Conservation (phyloP, 1,140 invertebrate species). For the Hydropsyche tenuis region DNA sequence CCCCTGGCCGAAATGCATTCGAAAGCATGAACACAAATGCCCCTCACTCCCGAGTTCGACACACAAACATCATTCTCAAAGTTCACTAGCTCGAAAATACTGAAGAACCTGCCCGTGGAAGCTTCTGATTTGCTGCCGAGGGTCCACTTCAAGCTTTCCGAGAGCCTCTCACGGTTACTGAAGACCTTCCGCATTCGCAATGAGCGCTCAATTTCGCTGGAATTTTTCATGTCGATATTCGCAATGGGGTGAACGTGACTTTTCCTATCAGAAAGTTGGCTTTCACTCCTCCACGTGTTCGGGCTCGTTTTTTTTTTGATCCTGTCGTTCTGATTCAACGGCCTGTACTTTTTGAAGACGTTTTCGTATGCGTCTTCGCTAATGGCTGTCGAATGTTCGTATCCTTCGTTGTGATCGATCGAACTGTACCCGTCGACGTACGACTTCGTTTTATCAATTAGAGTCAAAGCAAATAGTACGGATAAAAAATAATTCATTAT, state of each 20-base stretch:
- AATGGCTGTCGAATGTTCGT: not conserved
- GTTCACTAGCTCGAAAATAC: slow-evolving; percentile 75
- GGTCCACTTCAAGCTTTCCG: not conserved
- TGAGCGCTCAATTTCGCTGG: no score
- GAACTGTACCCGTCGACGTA: not conserved
- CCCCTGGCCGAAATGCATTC: slow-evolving; percentile 71
- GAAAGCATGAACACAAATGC: slow-evolving; percentile 70
- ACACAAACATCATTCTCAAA: slow-evolving; percentile 71
- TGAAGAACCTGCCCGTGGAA: slow-evolving; percentile 61
- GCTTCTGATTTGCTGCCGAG: not conserved
- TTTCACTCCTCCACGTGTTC: no score
- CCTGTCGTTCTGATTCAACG: slow-evolving; percentile 21
- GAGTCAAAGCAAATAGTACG: not conserved
- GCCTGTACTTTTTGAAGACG: not conserved
- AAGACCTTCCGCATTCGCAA: not conserved
- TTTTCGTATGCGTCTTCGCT: not conserved
- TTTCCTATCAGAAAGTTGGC: no score
- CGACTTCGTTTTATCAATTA: not conserved
- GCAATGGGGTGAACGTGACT: no score
- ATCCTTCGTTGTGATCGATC: no score
- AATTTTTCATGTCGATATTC: no score
- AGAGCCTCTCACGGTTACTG: not conserved
- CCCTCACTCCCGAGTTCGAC: slow-evolving; percentile 63
- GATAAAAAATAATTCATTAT: no score
- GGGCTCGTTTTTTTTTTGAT: not conserved